Base-by-base conservation (phyloP, 2,113 vertebrate species). In the Spheniscus mendiculus region DNA sequence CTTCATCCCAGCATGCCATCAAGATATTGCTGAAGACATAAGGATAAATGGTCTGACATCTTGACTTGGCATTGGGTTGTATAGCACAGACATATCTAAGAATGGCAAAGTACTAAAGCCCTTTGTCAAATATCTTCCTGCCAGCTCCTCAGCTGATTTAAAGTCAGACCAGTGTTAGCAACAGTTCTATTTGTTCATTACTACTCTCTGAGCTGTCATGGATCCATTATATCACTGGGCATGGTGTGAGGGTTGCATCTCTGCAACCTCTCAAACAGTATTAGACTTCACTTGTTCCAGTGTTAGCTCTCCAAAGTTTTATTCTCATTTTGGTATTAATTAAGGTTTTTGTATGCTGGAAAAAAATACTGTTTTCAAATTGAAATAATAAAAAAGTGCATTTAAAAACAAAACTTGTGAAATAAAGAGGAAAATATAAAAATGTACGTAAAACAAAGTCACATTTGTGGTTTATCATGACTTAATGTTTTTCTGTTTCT, bases 171-270 rank as follows among this genome's bases (percentile, higher is more conserved):
- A 72, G 34, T 45, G 1, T 29, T 53, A 77, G 5, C 12, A 83
- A 27, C 29, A 2, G 5, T 56, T 80, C 30, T 50, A 3, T 61
- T 93, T 96, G 62, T 34, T 90, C 30, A 38, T 49, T 53, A 47
- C 8, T 50, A 2, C 6, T 70, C 3, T 44, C 34, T 96, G 44
- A 81, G 38, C 9, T 52, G 10, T 44, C 44, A 38, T 6, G 32
- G 6, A 56, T 45, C 11, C 15, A 29, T 53, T 44, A 14, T 21
- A 36, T 19, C 1, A 0, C 6, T 10, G 9, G 25, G 12, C 2
- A n/a, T 34, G 20, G 14, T 44, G 8, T 55, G 20, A 72, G 6
- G 5, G 2, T 27, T 4, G 1, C 3, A 2, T 36, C 9, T 72
- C 18, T 44, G 16, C 14, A 52, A 52, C 23, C 11, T 53, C 11